Base-by-base conservation (phyloP, 2,888 invertebrate genomes). In the Anarsia innoxiella region DNA sequence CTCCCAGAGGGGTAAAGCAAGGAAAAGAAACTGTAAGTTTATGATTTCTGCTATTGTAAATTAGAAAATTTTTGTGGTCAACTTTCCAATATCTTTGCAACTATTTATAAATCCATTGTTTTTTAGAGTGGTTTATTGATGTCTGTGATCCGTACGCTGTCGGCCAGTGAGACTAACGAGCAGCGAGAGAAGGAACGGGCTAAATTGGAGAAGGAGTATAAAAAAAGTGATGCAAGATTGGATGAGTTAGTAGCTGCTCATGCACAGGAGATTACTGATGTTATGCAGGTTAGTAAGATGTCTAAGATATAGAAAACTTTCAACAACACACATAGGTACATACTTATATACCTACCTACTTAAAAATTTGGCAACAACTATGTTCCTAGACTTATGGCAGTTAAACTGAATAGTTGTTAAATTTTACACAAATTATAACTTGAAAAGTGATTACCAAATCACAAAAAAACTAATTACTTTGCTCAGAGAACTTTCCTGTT, bases 61-160 rank as follows among this genome's bases (percentile, higher is more conserved):
- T 8, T 5, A 19, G 8, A 19, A 19, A 19, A 8, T 19, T 19
- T 19, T 3, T 5, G 3, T 5, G 19, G 19, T 19, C 19, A 19
- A 3, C 19, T 8, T 19, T n/a, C n/a, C 4, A 19, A 19, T 3
- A 19, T 19, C 19, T 19, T 5, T 19, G 3, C 8, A 5, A 19
- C 19, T 8, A 19, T 19, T 19, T 29, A 12, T 27, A 12, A 12
- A 9, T 13, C 1, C 14, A 14, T 9, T 30, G 14, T 3, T 30
- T 11, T 12, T 2, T 72, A 94, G 94, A 93, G 93, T 68, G 93
- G 94, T 39, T 86, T 94, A 39, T 85, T 99, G 51, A 97, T 98
- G 91, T 95, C 96, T 40, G 97, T 99, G 31, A 97, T 99, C 50
- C 90, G 97, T 48, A 96, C 97, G 0, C 79, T 99, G 41, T 97